These are phyloP conservation scores for Drosophila mayaguana DNA, from an alignment of 2,888 invertebrate species.

Conservation along the genomic window DNA sequence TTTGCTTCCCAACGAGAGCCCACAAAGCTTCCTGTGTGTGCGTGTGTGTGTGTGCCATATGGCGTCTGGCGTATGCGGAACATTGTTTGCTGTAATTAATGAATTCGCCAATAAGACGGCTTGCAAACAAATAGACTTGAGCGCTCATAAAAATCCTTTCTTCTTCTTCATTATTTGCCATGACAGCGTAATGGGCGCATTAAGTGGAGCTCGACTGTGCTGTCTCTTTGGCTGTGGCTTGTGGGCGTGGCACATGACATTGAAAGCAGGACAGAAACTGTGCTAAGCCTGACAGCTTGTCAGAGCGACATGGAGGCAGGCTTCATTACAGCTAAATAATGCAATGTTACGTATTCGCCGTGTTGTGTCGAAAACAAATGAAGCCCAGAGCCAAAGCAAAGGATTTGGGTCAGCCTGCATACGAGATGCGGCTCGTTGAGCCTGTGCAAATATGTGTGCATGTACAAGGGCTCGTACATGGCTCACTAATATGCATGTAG, in stretches of 20 bases:
- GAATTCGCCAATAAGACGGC: constrained; percentile 68
- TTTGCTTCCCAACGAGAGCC: constrained; percentile 43
- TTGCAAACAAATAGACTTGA: constrained; percentile 53
- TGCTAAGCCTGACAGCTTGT: constrained; percentile 71
- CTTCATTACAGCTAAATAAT: constrained; percentile 75
- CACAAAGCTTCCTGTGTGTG: constrained; percentile 42
- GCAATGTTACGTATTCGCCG: constrained; percentile 63
- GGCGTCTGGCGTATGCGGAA: constrained; percentile 66
- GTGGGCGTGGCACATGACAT: constrained; percentile 74
- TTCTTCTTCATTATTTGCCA: constrained; percentile 57
- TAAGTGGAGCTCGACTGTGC: constrained; percentile 52
- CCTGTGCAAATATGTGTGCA: constrained; percentile 24
- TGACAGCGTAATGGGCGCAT: constrained; percentile 52
- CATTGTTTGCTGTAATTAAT: constrained; percentile 75
- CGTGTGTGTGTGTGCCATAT: constrained; percentile 34
- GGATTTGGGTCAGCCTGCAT: constrained; percentile 75
- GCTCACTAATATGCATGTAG: constrained; percentile 27
- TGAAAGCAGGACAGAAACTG: constrained; percentile 65
- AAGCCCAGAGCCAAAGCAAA: constrained; percentile 71
- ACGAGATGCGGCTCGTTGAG: constrained; percentile 62
- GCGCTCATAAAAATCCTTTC: constrained; percentile 66
- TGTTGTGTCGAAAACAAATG: constrained; percentile 72
- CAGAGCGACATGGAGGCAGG: constrained; percentile 52
- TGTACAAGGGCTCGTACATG: constrained; percentile 5
- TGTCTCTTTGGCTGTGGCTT: constrained; percentile 21